Conservation (phyloP, 2,113 vertebrate species). For the Trogon surrucura region DNA sequence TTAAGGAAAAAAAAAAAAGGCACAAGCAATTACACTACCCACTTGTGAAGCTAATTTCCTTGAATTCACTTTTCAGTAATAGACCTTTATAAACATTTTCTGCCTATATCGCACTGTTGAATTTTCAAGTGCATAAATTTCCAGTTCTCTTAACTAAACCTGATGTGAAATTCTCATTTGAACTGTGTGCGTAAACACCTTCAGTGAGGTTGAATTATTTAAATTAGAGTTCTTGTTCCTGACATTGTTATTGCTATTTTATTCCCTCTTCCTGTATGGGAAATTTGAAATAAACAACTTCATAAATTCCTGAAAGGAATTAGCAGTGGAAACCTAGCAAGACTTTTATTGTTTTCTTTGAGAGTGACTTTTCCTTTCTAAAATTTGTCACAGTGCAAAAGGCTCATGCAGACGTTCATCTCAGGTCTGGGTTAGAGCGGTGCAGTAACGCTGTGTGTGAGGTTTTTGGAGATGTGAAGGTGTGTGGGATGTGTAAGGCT, state of each 20-base stretch:
- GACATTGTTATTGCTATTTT: neutral
- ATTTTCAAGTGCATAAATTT: neutral
- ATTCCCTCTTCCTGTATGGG: neutral
- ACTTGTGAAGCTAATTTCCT: neutral
- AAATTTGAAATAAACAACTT: conserved; percentile 20
- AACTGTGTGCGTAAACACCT: neutral
- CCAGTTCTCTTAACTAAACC: neutral
- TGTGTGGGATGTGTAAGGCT: neutral
- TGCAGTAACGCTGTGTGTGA: neutral
- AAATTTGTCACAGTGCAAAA: neutral
- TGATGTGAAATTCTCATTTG: neutral
- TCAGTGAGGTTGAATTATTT: neutral
- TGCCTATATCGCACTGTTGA: neutral
- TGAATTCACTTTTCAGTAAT: neutral
- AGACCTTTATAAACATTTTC: neutral
- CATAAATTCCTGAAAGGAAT: conserved; percentile 26
- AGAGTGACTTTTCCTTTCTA: conserved; percentile 20
- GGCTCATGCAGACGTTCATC: accelerated
- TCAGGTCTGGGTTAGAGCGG: neutral
- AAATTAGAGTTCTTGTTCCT: neutral
- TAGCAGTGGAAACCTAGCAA: neutral
- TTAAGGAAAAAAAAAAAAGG: neutral
- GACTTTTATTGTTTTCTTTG: conserved; percentile 1
- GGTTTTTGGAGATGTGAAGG: neutral
- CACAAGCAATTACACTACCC: neutral